A percentile compares a stretch with the other conserved stretches of the same genome.
Conservation (phyloP, 2,113 vertebrate genomes). For the Alaudala cheleensis region DNA sequence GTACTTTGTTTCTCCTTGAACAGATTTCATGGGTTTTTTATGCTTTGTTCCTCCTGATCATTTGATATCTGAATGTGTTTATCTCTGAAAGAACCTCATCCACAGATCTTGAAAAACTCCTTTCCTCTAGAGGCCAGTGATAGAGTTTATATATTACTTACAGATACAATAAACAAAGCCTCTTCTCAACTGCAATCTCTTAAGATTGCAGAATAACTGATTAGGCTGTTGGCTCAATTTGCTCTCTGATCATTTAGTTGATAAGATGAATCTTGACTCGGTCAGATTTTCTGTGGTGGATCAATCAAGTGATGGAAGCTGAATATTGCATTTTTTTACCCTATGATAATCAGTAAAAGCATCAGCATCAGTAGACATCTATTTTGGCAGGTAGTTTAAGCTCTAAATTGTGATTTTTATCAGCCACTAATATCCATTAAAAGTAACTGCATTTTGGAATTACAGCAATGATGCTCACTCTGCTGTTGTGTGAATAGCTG, state of each 20-base stretch:
- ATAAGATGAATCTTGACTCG: constrained; percentile 32
- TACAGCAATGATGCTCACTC: not conserved
- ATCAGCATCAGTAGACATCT: not conserved
- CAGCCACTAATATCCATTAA: not conserved
- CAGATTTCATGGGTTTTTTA: not conserved
- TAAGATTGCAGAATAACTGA: not conserved
- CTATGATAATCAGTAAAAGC: not conserved
- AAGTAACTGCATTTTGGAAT: not conserved
- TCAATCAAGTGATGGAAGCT: not conserved
- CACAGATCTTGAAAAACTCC: constrained; percentile 10
- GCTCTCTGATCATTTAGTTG: constrained; percentile 12
- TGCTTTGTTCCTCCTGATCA: not conserved
- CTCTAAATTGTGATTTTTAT: constrained; percentile 21
- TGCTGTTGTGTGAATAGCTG: not conserved
- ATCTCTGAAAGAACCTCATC: constrained; percentile 20
- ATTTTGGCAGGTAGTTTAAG: constrained; percentile 10
- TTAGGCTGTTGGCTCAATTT: constrained; percentile 33
- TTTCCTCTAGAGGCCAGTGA: not conserved
- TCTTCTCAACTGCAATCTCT: not conserved
- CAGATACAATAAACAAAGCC: not conserved
- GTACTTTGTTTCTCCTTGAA: not conserved
- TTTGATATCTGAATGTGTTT: constrained; percentile 34
- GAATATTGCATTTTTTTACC: constrained; percentile 21
- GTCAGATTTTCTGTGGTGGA: not conserved
- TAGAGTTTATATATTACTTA: constrained; percentile 8